Conservation (phyloP, 2,113 vertebrate genomes). For the Sitta europaea region DNA sequence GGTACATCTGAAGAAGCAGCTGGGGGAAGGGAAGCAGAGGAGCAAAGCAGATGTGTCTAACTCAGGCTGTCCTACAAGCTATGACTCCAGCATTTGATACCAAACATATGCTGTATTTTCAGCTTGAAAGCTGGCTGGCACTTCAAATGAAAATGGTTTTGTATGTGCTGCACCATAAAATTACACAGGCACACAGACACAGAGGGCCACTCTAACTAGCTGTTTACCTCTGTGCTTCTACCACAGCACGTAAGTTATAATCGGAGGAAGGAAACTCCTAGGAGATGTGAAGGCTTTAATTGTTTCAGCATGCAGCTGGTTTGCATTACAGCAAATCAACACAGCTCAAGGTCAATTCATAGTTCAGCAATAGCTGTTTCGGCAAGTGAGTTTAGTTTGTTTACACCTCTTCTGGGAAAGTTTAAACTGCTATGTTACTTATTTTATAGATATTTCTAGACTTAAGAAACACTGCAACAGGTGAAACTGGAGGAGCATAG, state of each 20-base stretch:
- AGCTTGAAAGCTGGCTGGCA: slow-evolving; percentile 20
- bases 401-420: slow-evolving; percentile 28
- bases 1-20: background rate
- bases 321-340: slow-evolving; percentile 60
- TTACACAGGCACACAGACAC: slow-evolving; percentile 8
- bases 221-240: slow-evolving; percentile 50
- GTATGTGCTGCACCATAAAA: slow-evolving; percentile 11
- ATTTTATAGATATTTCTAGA: background rate
- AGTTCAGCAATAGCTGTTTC: slow-evolving; percentile 19
- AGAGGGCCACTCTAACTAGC: slow-evolving; percentile 17
- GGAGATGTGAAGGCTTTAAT: slow-evolving; percentile 73
- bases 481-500: background rate
- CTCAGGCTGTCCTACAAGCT: background rate
- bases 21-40: background rate
- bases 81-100: background rate
- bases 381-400: background rate
- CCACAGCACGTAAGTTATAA: slow-evolving; percentile 64
- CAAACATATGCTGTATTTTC: background rate
- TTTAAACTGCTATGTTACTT: background rate
- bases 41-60: background rate
- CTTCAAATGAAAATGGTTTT: slow-evolving; percentile 10
- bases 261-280: slow-evolving; percentile 78
- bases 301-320: slow-evolving; percentile 68
- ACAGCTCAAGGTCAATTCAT: slow-evolving; percentile 59
- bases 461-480: background rate